A percentile compares a stretch with the other conserved stretches of the same genome.
Conservation (phyloP, 2,113 vertebrate species). For the Aleadryas rufinucha region DNA sequence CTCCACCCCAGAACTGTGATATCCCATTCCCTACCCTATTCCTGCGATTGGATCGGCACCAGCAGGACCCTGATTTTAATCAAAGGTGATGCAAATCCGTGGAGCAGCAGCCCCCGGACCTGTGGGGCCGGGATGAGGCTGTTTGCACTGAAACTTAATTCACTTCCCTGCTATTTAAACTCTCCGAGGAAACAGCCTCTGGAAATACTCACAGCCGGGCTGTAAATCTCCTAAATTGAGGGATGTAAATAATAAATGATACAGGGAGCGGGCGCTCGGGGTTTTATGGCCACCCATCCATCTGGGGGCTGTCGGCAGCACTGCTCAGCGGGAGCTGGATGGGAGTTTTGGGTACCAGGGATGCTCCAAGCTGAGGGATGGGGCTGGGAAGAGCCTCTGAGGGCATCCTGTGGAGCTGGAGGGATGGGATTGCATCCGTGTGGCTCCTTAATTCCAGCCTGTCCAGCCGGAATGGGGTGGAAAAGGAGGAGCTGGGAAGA, state of each 20-base stretch:
- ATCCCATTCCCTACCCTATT: not conserved
- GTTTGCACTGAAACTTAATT: not conserved
- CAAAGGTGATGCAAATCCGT: accelerated
- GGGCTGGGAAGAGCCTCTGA: not conserved
- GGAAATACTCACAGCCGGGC: not conserved
- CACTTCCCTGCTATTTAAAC: not conserved
- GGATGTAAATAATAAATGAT: constrained; percentile 35
- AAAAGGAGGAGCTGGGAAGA: not conserved
- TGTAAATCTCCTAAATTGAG: constrained; percentile 38
- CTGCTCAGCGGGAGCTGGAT: not conserved
- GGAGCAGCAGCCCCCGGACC: not conserved
- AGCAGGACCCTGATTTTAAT: not conserved
- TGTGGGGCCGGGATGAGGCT: accelerated
- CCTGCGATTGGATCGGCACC: accelerated
- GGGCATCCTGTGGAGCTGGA: not conserved
- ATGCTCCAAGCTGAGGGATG: not conserved
- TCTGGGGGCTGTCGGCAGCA: not conserved
- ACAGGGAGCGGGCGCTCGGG: not conserved
- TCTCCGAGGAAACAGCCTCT: not conserved
- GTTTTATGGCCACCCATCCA: not conserved
- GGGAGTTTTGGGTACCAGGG: accelerated
- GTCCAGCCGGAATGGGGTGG: not conserved
- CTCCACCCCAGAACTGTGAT: not conserved
- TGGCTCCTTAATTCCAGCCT: not conserved
- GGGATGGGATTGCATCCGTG: accelerated